Evolutionary conservation across 2,888 invertebrate species (phyloP), one percentile per base, ranked within the genome.

Genomic region (Adelognathus sp.): DNA sequence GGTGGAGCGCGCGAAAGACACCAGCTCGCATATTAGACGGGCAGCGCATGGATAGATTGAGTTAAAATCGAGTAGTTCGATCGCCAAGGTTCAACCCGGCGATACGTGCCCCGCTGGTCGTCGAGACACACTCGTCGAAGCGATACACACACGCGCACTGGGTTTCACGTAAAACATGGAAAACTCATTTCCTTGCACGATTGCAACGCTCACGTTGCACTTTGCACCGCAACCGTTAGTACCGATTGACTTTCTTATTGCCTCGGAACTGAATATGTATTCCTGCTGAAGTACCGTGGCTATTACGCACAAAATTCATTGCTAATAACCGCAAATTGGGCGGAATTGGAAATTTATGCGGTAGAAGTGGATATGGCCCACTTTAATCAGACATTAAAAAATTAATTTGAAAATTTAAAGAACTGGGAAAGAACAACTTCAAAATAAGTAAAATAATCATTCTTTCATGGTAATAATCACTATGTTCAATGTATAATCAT

Each of bases 1-100:
- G 52, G 63, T 63, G n/a, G n/a, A 63, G 61, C 63, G 5, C 44
- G 56, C 54, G 39, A 29, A 24, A 36, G 18, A 29, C 54, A 27
- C n/a, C n/a, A n/a, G n/a, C 29, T 4, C 9, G 31, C 14, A 27
- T 7, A 54, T 54, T 54, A 63, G 29, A 29, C 61, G 7, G 11
- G 39, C 60, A 11, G 24, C 24, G 39, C 11, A 27, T 24, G 16
- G 41, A n/a, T 16, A 33, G 54, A 74, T 67, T 67, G 66, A 66
- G 67, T 60, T 69, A 18, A 63, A 69, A 61, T 76, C 71, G 66
- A 72, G 60, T 71, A 61, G 36, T 61, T 61, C 27, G 66, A 66
- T 66, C 60, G 52, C 27, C 58, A 31, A 24, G 67, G 24, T 24
- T 44, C 31, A 31, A 41, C 52, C 52, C 21, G n/a, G 52, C 52